phyloP scores from a whole-genome alignment of 2,797 vertebrate genomes.

The Alfaro cultratus region DNA sequence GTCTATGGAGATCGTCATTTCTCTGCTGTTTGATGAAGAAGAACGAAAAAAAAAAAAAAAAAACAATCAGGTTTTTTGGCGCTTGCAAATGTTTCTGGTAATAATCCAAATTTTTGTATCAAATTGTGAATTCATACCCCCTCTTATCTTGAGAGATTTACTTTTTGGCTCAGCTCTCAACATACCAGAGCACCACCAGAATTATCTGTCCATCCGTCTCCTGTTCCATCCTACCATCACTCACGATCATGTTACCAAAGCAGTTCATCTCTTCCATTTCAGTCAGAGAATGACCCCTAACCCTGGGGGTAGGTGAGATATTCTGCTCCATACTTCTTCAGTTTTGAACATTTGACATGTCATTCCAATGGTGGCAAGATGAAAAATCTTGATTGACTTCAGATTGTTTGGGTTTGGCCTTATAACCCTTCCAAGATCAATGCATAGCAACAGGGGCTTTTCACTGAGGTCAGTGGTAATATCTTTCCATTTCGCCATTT shows the following conservation, averaged over 20 bases:
- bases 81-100: background rate
- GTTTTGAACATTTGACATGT: background rate
- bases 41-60: background rate
- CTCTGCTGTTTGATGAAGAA: background rate
- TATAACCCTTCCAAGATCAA: background rate
- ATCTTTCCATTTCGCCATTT: too few species aligned
- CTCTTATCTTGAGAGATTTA: background rate
- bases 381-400: background rate
- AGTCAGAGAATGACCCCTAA: background rate
- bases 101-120: background rate
- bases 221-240: background rate
- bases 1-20: background rate
- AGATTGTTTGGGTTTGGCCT: background rate
- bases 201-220: background rate
- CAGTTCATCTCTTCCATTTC: background rate
- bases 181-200: background rate
- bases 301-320: background rate
- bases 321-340: background rate
- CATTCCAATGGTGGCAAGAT: background rate
- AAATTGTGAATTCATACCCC: background rate
- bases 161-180: conserved; percentile 2
- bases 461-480: background rate
- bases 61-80: background rate
- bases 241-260: background rate
- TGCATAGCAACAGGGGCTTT: background rate